Evolutionary conservation across 2,797 vertebrate genomes (phyloP).

Genomic region (Heliangelus exortis): DNA sequence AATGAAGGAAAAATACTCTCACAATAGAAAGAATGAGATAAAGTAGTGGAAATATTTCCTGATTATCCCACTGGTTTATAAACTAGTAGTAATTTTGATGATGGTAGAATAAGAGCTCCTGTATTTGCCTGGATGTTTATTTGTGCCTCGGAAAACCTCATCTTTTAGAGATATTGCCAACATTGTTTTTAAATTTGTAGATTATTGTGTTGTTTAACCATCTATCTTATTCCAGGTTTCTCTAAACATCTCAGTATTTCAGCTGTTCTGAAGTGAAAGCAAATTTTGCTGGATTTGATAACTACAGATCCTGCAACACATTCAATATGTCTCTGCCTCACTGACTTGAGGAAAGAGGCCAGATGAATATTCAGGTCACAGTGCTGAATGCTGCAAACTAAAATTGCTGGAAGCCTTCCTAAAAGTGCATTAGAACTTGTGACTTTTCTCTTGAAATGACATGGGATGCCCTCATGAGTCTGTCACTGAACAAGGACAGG

Average conservation of each 20-base stretch:
- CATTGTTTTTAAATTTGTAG: neutral
- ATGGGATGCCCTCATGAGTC: neutral
- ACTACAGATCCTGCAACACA: neutral
- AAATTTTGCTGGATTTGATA: constrained; percentile 6
- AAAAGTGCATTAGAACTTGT: constrained; percentile 44
- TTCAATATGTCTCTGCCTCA: neutral
- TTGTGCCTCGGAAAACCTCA: neutral
- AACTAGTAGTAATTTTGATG: neutral
- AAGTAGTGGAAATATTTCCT: neutral
- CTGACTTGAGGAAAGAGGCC: constrained; percentile 36
- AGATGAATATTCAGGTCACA: constrained; percentile 63
- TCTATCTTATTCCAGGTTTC: neutral
- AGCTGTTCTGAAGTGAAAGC: neutral
- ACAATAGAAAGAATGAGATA: neutral
- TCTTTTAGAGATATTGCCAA: neutral
- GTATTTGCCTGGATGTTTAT: neutral
- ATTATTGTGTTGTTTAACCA: neutral
- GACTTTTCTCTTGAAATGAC: neutral
- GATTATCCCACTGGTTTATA: neutral
- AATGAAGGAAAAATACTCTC: neutral
- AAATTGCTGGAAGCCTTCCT: constrained; percentile 61
- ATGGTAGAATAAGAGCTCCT: neutral
- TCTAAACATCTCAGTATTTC: neutral
- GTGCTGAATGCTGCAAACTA: constrained; percentile 2
- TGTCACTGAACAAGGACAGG: neutral